Conservation (phyloP, 2,113 vertebrate genomes). For the Oriolus oriolus region DNA sequence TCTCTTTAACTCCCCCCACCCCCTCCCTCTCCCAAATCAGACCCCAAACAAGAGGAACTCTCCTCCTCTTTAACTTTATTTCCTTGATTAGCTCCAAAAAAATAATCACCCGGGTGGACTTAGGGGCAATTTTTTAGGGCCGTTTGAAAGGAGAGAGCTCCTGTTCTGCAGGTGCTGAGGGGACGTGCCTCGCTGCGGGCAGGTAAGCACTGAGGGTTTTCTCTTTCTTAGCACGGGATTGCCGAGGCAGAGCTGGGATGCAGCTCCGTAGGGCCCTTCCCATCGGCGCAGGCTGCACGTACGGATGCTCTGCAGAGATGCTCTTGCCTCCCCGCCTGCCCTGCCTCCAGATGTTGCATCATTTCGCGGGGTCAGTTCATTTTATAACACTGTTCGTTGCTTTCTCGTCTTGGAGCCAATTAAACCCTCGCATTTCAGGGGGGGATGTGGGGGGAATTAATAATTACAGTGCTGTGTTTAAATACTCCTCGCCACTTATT, state of each 20-base stretch:
- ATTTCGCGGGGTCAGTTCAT: neutral
- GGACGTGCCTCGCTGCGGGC: neutral
- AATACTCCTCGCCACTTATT: neutral
- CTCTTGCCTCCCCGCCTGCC: neutral
- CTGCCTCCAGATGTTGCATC: conserved; percentile 52
- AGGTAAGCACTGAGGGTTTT: conserved; percentile 38
- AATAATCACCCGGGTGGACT: neutral
- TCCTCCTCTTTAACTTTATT: conserved; percentile 70
- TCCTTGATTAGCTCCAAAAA: conserved; percentile 57
- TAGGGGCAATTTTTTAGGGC: neutral
- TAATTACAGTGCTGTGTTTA: neutral
- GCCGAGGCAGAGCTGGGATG: neutral
- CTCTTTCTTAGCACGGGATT: neutral
- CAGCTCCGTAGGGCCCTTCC: neutral
- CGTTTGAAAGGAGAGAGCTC: neutral
- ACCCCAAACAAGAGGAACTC: conserved; percentile 55
- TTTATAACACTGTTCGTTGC: neutral
- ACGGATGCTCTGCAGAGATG: neutral
- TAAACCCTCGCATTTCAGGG: neutral
- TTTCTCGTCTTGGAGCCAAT: neutral
- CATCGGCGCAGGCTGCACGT: neutral
- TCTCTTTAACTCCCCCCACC: conserved; percentile 55
- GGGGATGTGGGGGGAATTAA: neutral
- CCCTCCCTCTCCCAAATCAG: conserved; percentile 42
- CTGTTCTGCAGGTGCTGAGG: neutral